These are phyloP conservation scores for Lasioglossum lativentre DNA, from an alignment of 2,888 invertebrate species.

Conservation along the genomic window DNA sequence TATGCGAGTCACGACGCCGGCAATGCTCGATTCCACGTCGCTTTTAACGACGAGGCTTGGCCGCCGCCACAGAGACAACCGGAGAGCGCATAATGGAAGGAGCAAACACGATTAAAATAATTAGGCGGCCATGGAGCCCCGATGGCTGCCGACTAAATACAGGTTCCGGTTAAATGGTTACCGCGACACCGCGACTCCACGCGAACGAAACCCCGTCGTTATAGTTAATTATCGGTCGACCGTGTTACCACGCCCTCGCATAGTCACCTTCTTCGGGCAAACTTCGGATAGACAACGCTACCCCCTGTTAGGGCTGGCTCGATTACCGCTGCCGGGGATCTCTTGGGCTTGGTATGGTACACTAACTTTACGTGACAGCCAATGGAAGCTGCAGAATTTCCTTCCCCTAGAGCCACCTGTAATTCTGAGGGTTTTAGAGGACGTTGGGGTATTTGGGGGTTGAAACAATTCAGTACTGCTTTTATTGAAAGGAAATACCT, in stretches of 20 bases:
- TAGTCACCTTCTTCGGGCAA: neutral
- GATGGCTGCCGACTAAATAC: constrained; percentile 38
- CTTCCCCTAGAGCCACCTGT: neutral
- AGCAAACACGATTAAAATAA: constrained; percentile 60
- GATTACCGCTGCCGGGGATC: neutral
- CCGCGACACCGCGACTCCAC: neutral
- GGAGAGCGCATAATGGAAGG: constrained; percentile 42
- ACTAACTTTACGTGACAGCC: constrained; percentile 14
- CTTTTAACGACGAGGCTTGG: constrained; percentile 34
- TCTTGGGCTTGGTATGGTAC: neutral
- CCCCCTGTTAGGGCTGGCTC: neutral
- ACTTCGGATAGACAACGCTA: neutral
- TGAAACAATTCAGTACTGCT: neutral
- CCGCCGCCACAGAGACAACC: neutral
- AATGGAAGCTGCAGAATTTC: neutral
- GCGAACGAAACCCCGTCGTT: neutral
- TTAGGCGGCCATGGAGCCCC: constrained; percentile 38
- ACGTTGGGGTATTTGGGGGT: neutral
- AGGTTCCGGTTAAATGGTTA: constrained; percentile 17
- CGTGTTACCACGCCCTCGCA: neutral
- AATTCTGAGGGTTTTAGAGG: neutral
- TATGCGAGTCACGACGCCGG: neutral
- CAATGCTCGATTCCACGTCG: neutral
- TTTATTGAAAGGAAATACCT: neutral
- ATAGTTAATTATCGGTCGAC: constrained; percentile 21